phyloP scores from a whole-genome alignment of 2,888 invertebrate genomes.

The Palloptera scutellata region DNA sequence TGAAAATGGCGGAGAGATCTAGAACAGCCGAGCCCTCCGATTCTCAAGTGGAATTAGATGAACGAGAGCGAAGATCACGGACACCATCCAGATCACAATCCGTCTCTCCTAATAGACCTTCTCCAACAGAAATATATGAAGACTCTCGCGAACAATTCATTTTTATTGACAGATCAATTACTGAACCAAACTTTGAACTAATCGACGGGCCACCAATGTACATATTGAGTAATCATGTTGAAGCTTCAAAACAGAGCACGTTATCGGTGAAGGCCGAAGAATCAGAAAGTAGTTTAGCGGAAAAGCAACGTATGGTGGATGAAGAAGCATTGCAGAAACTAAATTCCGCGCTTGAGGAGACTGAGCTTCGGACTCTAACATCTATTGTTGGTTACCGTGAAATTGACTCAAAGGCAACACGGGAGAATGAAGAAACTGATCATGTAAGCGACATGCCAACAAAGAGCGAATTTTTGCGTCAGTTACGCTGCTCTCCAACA shows the following conservation, averaged over 20 bases:
- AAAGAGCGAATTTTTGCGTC: constrained; percentile 25
- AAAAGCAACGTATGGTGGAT: constrained; percentile 51
- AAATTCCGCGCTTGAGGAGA: constrained; percentile 50
- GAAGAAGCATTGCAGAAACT: constrained; percentile 52
- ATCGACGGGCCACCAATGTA: background rate
- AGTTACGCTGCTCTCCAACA: constrained; percentile 41
- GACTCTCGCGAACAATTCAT: background rate
- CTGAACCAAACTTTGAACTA: constrained; percentile 30
- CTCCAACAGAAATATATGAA: background rate
- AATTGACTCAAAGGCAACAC: constrained; percentile 6
- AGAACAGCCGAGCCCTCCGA: constrained; percentile 15
- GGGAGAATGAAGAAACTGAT: constrained; percentile 30
- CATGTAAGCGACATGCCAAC: constrained; percentile 23
- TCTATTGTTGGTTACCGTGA: constrained; percentile 36
- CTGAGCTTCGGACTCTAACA: constrained; percentile 48
- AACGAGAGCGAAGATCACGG: constrained; percentile 25
- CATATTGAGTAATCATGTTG: constrained; percentile 39
- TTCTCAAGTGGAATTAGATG: constrained; percentile 1
- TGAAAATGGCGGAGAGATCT: constrained; percentile 26
- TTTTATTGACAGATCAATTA: constrained; percentile 27
- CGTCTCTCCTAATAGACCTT: background rate
- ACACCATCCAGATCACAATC: constrained; percentile 36
- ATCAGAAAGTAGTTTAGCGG: constrained; percentile 45
- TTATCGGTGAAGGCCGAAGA: constrained; percentile 45
- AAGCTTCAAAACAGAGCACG: constrained; percentile 43